Evolutionary conservation across 2,888 invertebrate genomes (phyloP).

Genomic region (Podabrus alpinus): DNA sequence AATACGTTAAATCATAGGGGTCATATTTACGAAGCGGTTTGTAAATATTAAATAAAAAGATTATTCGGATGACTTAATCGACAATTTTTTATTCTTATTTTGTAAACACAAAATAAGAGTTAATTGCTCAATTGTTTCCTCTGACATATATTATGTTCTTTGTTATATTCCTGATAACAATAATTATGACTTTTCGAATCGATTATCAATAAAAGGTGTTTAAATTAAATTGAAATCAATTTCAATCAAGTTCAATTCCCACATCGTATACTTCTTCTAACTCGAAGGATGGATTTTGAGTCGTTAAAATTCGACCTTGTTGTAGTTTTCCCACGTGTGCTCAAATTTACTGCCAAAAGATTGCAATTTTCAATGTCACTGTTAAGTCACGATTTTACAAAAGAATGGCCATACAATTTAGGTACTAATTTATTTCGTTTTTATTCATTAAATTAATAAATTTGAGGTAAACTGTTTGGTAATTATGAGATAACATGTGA

Average conservation of each 20-base stretch:
- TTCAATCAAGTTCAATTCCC: not conserved
- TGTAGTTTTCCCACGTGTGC: not conserved
- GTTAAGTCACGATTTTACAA: not conserved
- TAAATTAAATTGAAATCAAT: not conserved
- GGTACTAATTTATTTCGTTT: not conserved
- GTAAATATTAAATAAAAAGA: not conserved
- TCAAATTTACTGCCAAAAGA: not conserved
- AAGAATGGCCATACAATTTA: not conserved
- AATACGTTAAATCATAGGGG: not conserved
- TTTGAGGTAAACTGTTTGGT: not conserved
- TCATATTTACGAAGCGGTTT: not conserved
- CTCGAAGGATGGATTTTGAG: not conserved
- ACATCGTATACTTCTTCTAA: not conserved
- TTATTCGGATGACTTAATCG: not conserved
- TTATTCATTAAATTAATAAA: not conserved
- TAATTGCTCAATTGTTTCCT: not conserved
- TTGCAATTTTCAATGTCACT: not conserved
- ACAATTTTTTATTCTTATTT: not conserved
- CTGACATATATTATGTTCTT: not conserved
- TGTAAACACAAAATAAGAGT: not conserved
- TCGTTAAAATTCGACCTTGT: not conserved
- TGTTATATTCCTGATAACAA: not conserved
- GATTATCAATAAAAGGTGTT: not conserved
- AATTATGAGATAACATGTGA: slow-evolving; percentile 4
- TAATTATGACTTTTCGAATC: not conserved